Base-by-base conservation (phyloP, 2,888 invertebrate species). In the Oasisia sp. region DNA sequence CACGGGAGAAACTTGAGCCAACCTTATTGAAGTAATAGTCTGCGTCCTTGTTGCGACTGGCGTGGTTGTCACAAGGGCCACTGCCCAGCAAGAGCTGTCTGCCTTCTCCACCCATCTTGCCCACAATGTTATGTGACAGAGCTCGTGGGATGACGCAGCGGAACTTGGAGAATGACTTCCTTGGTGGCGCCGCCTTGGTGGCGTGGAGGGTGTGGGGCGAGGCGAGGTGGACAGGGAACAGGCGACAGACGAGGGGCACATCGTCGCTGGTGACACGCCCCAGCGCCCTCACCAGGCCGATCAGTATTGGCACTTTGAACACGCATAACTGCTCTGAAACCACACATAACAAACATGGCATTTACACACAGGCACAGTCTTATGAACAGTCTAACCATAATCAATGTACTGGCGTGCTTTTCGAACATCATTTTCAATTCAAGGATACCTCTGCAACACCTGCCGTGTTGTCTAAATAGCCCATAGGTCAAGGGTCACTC, bases 91-190 rank as follows among this genome's bases (percentile, higher is more conserved):
- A 32, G 5, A 44, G 32, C 27, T 56, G 91, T 45, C 45, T 38
- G 91, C 56, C 44, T 27, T 32, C 56, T 91, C 27, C 14, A 14
- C 50, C 38, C 45, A 38, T 38, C 5, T 91, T 27, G 50, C n/a
- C 32, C 45, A 94, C 91, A n/a, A 94, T 91, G 91, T 93, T 94
- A 89, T 93, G 94, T 0, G 99, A 99, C 94, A 99, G 97, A 32
- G 99, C 99, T 58, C 98, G 97, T 0, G 99, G 99, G 95, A 99
- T 98, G 91, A 99, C 99, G 0, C 98, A 98, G 91, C 99, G 97
- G 95, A 97, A 97, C 92, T 95, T 96, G 89, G 96, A 96, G 94
- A 97, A 97, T 92, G 96, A 96, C 91, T 95, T 95, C 56, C 45
- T 91, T 89, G 32, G 27, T n/a, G 91, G n/a, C 45, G 44, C 19